Evolutionary conservation across 1,140 invertebrate species (phyloP), one percentile per base, ranked within the genome.

Genomic region (Colletes latitarsis): DNA sequence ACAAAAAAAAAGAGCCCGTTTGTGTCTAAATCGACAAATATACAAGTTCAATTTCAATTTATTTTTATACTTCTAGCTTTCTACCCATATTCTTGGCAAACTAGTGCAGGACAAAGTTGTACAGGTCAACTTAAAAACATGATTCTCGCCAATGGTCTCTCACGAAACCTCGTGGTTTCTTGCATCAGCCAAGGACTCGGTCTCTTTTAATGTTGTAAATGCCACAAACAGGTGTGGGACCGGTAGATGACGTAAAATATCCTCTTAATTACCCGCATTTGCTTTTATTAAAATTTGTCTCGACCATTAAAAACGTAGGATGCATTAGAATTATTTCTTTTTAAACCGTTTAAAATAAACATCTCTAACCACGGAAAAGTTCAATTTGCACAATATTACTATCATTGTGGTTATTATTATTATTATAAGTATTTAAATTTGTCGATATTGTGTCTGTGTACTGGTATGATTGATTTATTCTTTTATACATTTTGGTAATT

Each of bases 161-260:
- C 88, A 87, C 78, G 93, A 93, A 93, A 93, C 77, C 74, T 87
- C 74, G 63, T 82, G 85, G 83, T 86, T 86, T 89, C 91, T 93
- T 93, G 93, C 93, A 88, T 93, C 93, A 93, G 92, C 91, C 89
- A 91, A 89, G 89, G 89, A 91, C 87, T 89, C 77, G 72, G 57
- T 77, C 73, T 83, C 84, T 89, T 90, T 91, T 87, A 88, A 60
- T 77, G 76, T 81, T 72, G 70, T 67, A 86, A 89, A 91, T 91
- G 72, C 81, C 77, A 81, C 73, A 88, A 89, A 83, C 89, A 90
- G 90, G 91, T 90, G 86, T 77, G 88, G 84, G 86, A 93, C 92
- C 90, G 90, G 90, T 93, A 91, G 88, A 93, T 93, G 93, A 93
- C 83, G 93, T 89, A 93, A 93, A 92, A 87, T 89, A 53, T 84